Evolutionary conservation across 2,113 vertebrate species (phyloP).

Genomic region (Anolis carolinensis): DNA sequence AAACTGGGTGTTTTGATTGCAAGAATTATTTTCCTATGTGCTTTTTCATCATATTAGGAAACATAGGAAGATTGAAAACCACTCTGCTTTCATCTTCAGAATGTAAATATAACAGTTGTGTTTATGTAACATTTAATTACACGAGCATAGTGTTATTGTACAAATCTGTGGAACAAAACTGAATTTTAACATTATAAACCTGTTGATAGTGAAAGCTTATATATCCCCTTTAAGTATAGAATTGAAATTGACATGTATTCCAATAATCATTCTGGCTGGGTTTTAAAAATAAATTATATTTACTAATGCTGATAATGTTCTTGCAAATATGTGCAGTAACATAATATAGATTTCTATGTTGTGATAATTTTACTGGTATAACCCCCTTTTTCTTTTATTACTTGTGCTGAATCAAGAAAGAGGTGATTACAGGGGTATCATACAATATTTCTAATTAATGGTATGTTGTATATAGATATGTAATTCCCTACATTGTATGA

Average conservation of each 20-base stretch:
- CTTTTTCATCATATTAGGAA: not conserved
- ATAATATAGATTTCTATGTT: not conserved
- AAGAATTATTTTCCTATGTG: not conserved
- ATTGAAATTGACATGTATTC: not conserved
- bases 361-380: not conserved
- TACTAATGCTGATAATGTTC: not conserved
- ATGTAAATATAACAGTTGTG: not conserved
- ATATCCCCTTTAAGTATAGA: not conserved
- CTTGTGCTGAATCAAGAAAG: not conserved
- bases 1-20: not conserved
- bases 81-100: not conserved
- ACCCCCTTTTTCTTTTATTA: not conserved
- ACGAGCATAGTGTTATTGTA: not conserved
- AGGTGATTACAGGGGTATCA: not conserved
- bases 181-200: not conserved
- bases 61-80: not conserved
- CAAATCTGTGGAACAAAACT: not conserved
- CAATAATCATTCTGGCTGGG: not conserved
- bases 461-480: not conserved
- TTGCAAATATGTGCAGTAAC: not conserved
- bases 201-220: conserved; percentile 6
- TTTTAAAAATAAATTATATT: not conserved
- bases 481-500: not conserved
- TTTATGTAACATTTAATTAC: not conserved
- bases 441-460: not conserved